Evolutionary conservation across 1,140 invertebrate species (phyloP), one percentile per base, ranked within the genome.

Genomic region (Gonioctena quinquepunctata): DNA sequence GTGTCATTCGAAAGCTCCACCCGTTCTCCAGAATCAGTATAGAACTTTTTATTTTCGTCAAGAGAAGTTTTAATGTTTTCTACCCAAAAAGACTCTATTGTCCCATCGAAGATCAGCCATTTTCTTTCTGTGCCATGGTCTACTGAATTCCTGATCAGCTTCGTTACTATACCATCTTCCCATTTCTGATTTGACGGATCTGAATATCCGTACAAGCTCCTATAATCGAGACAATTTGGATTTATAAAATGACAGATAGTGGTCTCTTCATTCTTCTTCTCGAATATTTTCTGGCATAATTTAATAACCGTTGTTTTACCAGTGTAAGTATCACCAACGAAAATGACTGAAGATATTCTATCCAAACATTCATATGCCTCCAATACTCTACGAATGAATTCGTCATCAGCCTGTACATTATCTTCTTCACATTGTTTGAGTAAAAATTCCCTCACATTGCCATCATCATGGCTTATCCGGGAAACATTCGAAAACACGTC

Each of bases 51-150:
- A 77, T 92, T 93, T 77, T 93, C 90, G 79, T 93, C 91, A 13
- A 93, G 77, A 8, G 92, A 92, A 1, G 93, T 95, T 79, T 96
- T 96, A 87, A 97, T 90, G 83, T 95, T 96, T 82, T 97, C 95
- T 74, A 96, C 94, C 95, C 95, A 97, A 2, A 94, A 90, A 2
- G 94, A 92, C 81, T 96, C 94, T 0, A 97, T 93, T 0, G 94
- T 93, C 0, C 96, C 95, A 82, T 97, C 96, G 76, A 94, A 93
- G 4, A 94, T 78, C 16, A 91, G 81, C 89, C 89, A 91, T 79
- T 93, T 96, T 63, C 89, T 85, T 62, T 91, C 89, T 1, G 87
- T 88, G 73, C 90, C 87, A 21, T 90, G 87, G 25, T 84, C 84
- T 8, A 87, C 86, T 85, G 90, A 92, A 52, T 86, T 85, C 66